Conservation (phyloP, 2,888 invertebrate species). For the Tipula vernalis region DNA sequence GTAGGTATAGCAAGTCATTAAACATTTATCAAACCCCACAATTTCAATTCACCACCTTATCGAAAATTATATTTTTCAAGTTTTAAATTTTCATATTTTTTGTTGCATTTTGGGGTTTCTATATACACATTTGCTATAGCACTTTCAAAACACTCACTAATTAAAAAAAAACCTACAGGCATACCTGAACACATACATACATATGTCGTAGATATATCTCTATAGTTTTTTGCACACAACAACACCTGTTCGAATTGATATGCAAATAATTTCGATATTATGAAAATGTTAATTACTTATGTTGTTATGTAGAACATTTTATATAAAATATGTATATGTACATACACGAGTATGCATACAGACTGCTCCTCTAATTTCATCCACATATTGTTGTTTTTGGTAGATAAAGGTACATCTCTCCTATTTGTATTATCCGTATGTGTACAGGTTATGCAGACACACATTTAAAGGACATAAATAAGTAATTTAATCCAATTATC, state of each 20-base stretch:
- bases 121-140: neutral
- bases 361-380: neutral
- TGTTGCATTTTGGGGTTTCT: neutral
- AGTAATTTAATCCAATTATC: conserved; percentile 4
- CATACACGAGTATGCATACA: neutral
- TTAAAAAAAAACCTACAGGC: neutral
- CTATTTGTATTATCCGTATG: neutral
- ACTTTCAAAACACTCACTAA: neutral
- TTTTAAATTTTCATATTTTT: neutral
- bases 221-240: neutral
- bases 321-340: neutral
- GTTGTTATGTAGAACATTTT: neutral
- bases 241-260: conserved; percentile 1
- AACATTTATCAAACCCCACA: neutral
- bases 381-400: neutral
- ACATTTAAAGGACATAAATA: neutral
- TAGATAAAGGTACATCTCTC: neutral
- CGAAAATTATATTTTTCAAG: neutral
- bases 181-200: neutral
- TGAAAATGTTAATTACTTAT: neutral
- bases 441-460: neutral
- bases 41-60: neutral
- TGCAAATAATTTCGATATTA: neutral
- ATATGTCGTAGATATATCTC: neutral
- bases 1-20: neutral